Conservation (phyloP, 2,888 invertebrate species). For the Lysandra coridon region DNA sequence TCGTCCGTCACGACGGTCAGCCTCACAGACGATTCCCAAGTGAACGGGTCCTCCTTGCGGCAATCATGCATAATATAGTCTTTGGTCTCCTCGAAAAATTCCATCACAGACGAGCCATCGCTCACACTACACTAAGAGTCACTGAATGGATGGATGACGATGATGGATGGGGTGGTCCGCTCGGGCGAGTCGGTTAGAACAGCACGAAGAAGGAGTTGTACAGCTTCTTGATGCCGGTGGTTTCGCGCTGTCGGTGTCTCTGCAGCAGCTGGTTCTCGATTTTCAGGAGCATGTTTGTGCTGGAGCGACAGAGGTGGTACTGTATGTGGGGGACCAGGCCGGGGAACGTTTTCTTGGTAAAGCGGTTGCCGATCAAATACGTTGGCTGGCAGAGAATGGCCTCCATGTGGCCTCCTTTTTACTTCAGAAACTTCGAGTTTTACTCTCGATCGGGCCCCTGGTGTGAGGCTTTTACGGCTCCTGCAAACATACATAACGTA, state of each 20-base stretch:
- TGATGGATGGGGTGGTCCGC: constrained; percentile 43
- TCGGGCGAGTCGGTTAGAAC: constrained; percentile 82
- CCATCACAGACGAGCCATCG: constrained; percentile 66
- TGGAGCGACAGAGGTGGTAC: constrained; percentile 58
- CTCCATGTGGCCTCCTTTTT: constrained; percentile 61
- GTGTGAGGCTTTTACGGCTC: constrained; percentile 64
- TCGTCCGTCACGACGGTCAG: constrained; percentile 63
- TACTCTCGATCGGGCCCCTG: constrained; percentile 42
- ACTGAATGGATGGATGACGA: constrained; percentile 56
- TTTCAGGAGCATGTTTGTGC: constrained; percentile 84
- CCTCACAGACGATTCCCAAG: constrained; percentile 69
- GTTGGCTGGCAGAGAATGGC: constrained; percentile 53
- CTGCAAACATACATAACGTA: constrained; percentile 49
- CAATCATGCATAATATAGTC: constrained; percentile 65
- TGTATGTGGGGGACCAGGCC: constrained; percentile 59
- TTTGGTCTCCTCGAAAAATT: constrained; percentile 54
- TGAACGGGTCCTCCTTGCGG: constrained; percentile 59
- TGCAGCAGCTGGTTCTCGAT: constrained; percentile 88
- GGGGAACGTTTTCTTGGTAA: constrained; percentile 56
- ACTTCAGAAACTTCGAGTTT: constrained; percentile 46
- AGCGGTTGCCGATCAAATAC: constrained; percentile 59
- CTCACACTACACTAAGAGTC: constrained; percentile 53
- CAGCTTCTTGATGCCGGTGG: constrained; percentile 91
- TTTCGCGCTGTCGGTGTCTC: constrained; percentile 90
- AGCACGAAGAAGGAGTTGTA: constrained; percentile 93